Percentiles rank a stretch among this genome's conserved stretches.
These are phyloP conservation scores for Hiodon tergisus DNA, from an alignment of 2,113 vertebrate species.

Conservation along the genomic window DNA sequence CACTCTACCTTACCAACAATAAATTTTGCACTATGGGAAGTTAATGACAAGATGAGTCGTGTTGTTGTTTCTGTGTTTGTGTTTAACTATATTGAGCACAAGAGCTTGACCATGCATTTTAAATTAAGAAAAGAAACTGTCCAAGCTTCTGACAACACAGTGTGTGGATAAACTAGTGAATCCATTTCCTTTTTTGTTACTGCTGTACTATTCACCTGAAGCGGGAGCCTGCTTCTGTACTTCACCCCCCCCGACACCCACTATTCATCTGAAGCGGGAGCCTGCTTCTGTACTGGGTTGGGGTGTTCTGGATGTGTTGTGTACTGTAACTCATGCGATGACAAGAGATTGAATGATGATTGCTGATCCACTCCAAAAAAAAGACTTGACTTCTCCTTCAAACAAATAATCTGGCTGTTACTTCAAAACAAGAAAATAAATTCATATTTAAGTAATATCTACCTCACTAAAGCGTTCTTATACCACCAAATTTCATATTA, in stretches of 20 bases:
- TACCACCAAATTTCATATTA: conserved; percentile 37
- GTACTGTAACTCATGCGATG: conserved; percentile 58
- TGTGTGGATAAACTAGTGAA: conserved; percentile 49
- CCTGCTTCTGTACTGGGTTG: conserved; percentile 55
- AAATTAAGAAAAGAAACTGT: conserved; percentile 54
- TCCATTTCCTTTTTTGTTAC: conserved; percentile 55
- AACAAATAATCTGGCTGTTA: conserved; percentile 54
- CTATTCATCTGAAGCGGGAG: conserved; percentile 59
- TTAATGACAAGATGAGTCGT: conserved; percentile 62
- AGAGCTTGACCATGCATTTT: conserved; percentile 59
- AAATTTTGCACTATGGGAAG: conserved; percentile 81
- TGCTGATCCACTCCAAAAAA: conserved; percentile 58
- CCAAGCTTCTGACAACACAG: conserved; percentile 60
- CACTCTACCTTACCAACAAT: conserved; percentile 74
- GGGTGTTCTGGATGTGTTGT: conserved; percentile 37
- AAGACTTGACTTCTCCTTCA: conserved; percentile 49
- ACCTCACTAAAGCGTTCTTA: conserved; percentile 62
- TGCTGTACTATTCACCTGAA: conserved; percentile 57
- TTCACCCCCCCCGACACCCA: conserved; percentile 44
- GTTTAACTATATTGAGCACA: conserved; percentile 55
- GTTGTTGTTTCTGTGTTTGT: conserved; percentile 57
- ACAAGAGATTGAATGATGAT: conserved; percentile 44
- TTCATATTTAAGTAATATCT: conserved; percentile 62
- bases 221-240: conserved; percentile 62
- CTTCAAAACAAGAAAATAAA: conserved; percentile 56